A percentile compares a stretch with the other conserved stretches of the same genome.
phyloP scores from a whole-genome alignment of 2,888 invertebrate genomes.

The Cerastis rubricosa region DNA sequence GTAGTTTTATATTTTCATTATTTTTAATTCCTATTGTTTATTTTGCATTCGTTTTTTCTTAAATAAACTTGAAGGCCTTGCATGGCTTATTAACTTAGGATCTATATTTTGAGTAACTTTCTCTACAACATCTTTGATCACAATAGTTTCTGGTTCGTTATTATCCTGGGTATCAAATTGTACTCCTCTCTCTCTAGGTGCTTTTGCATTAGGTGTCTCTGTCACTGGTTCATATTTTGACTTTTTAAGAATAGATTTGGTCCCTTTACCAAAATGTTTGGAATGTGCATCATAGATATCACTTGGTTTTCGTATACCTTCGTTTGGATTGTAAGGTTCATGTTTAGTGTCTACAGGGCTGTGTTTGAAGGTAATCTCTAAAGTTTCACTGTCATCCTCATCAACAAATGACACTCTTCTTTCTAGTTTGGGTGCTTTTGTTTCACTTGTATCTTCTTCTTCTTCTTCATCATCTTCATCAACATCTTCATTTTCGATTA shows the following conservation, averaged over 20 bases:
- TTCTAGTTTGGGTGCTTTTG: slow-evolving; percentile 64
- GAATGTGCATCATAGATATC: slow-evolving; percentile 84
- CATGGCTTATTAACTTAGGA: slow-evolving; percentile 68
- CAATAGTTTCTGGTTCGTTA: slow-evolving; percentile 72
- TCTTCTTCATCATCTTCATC: slow-evolving; percentile 68
- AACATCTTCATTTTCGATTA: slow-evolving; percentile 75
- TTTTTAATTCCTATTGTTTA: slow-evolving; percentile 64
- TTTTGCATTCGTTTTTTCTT: slow-evolving; percentile 83
- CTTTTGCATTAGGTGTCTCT: slow-evolving; percentile 8
- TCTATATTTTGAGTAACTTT: slow-evolving; percentile 65
- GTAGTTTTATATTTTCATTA: background rate
- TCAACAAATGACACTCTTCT: slow-evolving; percentile 85
- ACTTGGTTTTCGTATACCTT: slow-evolving; percentile 84
- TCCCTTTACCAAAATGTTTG: slow-evolving; percentile 73
- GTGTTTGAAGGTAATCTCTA: slow-evolving; percentile 83
- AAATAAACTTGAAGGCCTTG: slow-evolving; percentile 84
- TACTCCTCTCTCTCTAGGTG: slow-evolving; percentile 33
- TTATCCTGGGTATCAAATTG: slow-evolving; percentile 26
- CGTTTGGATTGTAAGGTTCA: slow-evolving; percentile 74
- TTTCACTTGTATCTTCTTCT: slow-evolving; percentile 46
- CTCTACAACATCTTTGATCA: slow-evolving; percentile 83
- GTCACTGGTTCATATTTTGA: slow-evolving; percentile 73
- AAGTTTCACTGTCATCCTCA: slow-evolving; percentile 81
- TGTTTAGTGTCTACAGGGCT: slow-evolving; percentile 73
- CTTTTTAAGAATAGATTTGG: slow-evolving; percentile 85